A percentile compares a stretch with the other conserved stretches of the same genome.
Conservation (phyloP, 2,888 invertebrate genomes). For the Eremobia ochroleuca region DNA sequence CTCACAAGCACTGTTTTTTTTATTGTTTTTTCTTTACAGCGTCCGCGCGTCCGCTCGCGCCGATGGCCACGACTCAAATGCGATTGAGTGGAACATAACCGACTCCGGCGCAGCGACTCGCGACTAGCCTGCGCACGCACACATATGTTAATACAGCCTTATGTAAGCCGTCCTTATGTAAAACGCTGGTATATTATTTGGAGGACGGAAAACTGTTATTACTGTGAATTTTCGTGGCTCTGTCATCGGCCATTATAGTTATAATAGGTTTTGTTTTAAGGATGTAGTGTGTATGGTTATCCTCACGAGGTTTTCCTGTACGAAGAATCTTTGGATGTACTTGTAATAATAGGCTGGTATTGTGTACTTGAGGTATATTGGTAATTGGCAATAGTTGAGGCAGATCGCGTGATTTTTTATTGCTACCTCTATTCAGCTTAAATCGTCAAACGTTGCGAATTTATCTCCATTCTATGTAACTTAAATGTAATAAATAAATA, state of each 20-base stretch:
- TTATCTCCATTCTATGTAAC: too few relatives aligned
- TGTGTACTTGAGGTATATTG: slow-evolving; percentile 17
- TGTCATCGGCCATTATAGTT: slow-evolving; percentile 59
- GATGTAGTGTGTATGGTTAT: slow-evolving; percentile 60
- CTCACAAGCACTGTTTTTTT: slow-evolving; percentile 73
- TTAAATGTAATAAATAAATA: too few relatives aligned
- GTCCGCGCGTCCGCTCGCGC: slow-evolving; percentile 76
- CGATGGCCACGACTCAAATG: slow-evolving; percentile 84
- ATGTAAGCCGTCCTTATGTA: slow-evolving; percentile 84
- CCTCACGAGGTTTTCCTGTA: slow-evolving; percentile 41
- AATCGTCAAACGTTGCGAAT: not conserved
- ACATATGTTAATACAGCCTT: slow-evolving; percentile 75
- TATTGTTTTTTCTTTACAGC: slow-evolving; percentile 50
- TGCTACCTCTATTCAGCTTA: not conserved
- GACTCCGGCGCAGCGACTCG: slow-evolving; percentile 84
- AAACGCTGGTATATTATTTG: slow-evolving; percentile 80
- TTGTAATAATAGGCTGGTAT: slow-evolving; percentile 24
- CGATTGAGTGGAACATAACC: slow-evolving; percentile 88
- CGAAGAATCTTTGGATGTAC: not conserved
- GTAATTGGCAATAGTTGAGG: slow-evolving; percentile 15
- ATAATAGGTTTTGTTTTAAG: slow-evolving; percentile 64
- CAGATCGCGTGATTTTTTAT: slow-evolving; percentile 3
- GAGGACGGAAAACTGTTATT: slow-evolving; percentile 85
- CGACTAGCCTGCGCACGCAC: slow-evolving; percentile 74
- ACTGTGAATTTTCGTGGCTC: slow-evolving; percentile 75